A percentile compares a stretch with the other conserved stretches of the same genome.
Conservation (phyloP, 2,888 invertebrate genomes). For the Pilophorus perplexus region DNA sequence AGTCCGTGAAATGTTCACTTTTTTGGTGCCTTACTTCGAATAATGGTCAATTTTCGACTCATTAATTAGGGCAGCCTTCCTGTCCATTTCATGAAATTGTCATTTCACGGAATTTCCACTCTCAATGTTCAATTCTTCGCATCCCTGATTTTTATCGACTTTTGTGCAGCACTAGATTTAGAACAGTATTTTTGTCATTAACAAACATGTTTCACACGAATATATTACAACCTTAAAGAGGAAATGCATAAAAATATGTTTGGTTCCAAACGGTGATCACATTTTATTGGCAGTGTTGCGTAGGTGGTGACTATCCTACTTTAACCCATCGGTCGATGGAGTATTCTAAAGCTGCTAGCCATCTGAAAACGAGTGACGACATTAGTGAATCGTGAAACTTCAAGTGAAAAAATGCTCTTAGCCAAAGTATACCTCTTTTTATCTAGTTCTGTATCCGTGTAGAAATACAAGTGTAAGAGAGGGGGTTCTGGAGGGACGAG, state of each 20-base stretch:
- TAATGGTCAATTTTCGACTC: no score
- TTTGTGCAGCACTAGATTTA: no score
- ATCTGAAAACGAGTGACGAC: constrained; percentile 60
- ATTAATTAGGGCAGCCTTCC: no score
- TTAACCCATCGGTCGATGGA: constrained; percentile 81
- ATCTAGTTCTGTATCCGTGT: constrained; percentile 91
- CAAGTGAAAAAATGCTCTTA: background rate
- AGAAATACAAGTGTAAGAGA: constrained; percentile 86
- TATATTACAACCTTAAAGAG: constrained; percentile 31
- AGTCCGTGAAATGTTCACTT: no score
- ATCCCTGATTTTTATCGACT: no score
- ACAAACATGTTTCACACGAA: no score
- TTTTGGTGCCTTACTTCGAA: no score
- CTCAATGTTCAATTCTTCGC: no score
- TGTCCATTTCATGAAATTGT: no score
- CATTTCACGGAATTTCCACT: no score
- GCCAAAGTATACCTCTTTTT: constrained; percentile 92
- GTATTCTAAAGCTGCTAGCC: constrained; percentile 90
- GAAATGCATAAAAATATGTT: constrained; percentile 42
- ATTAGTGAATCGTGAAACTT: no score
- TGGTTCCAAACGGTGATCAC: constrained; percentile 38
- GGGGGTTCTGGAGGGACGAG: constrained; percentile 83
- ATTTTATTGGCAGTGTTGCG: constrained; percentile 44
- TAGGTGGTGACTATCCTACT: constrained; percentile 46
- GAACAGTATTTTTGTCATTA: no score